phyloP scores from a whole-genome alignment of 2,797 vertebrate species.

The Acropternis orthonyx region DNA sequence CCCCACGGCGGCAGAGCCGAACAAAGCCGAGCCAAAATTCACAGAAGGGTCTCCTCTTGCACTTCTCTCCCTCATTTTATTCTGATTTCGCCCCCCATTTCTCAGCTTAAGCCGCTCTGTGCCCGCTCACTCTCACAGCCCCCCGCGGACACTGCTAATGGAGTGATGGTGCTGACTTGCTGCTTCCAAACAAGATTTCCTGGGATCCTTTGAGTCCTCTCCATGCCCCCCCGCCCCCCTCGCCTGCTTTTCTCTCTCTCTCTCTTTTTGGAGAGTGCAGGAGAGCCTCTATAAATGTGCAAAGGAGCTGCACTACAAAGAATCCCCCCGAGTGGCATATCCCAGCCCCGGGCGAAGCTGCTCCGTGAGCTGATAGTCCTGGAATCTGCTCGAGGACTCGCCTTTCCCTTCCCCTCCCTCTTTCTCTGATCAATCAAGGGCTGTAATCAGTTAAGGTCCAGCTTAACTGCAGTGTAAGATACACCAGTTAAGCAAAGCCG shows the following conservation, averaged over 20 bases:
- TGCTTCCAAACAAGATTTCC: conserved; percentile 76
- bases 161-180: conserved; percentile 71
- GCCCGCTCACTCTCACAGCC: conserved; percentile 28
- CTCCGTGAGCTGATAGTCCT: conserved; percentile 78
- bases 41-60: background rate
- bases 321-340: conserved; percentile 74
- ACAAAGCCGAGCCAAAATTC: conserved; percentile 29
- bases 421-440: conserved; percentile 73
- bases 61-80: background rate
- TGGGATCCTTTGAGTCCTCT: conserved; percentile 55
- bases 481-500: conserved; percentile 77
- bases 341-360: conserved; percentile 82
- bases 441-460: conserved; percentile 85
- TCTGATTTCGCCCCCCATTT: background rate
- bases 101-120: conserved; percentile 44
- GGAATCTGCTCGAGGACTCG: conserved; percentile 64
- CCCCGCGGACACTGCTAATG: conserved; percentile 65
- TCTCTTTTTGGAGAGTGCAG: background rate
- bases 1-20: background rate
- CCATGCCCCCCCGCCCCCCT: background rate
- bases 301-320: conserved; percentile 82
- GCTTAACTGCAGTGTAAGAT: conserved; percentile 85
- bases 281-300: conserved; percentile 44
- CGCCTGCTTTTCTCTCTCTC: background rate
- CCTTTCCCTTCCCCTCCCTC: background rate